Evolutionary conservation across 2,113 vertebrate species (phyloP).

Genomic region (Vombatus ursinus): DNA sequence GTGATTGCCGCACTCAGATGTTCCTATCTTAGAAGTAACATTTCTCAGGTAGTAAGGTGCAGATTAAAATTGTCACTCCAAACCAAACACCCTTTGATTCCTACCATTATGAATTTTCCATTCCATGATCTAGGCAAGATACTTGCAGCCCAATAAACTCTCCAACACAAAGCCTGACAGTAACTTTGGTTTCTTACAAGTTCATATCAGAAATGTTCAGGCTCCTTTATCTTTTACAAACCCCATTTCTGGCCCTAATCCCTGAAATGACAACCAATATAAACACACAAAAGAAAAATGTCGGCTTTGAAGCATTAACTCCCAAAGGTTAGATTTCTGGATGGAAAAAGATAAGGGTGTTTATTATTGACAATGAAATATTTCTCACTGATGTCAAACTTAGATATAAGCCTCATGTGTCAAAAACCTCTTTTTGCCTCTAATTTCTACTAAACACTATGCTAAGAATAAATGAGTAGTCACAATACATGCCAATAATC

Average conservation of each 20-base stretch:
- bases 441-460: neutral
- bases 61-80: neutral
- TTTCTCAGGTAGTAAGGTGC: neutral
- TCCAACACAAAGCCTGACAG: neutral
- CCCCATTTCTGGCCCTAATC: neutral
- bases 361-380: neutral
- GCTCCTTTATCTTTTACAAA: neutral
- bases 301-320: fast-evolving
- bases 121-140: neutral
- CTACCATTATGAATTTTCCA: neutral
- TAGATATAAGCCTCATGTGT: neutral
- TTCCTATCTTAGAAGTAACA: neutral
- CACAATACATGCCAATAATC: neutral
- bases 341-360: too few relatives aligned
- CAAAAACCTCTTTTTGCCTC: neutral
- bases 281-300: neutral
- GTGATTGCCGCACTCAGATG: neutral
- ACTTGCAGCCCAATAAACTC: neutral
- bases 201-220: fast-evolving
- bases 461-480: neutral
- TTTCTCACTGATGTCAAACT: too few relatives aligned
- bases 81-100: neutral
- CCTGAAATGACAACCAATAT: neutral
- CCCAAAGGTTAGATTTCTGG: neutral
- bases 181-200: neutral